A percentile compares a stretch with the other conserved stretches of the same genome.
These are phyloP conservation scores for Resseliella maxima DNA, from an alignment of 2,888 invertebrate genomes.

Conservation along the genomic window DNA sequence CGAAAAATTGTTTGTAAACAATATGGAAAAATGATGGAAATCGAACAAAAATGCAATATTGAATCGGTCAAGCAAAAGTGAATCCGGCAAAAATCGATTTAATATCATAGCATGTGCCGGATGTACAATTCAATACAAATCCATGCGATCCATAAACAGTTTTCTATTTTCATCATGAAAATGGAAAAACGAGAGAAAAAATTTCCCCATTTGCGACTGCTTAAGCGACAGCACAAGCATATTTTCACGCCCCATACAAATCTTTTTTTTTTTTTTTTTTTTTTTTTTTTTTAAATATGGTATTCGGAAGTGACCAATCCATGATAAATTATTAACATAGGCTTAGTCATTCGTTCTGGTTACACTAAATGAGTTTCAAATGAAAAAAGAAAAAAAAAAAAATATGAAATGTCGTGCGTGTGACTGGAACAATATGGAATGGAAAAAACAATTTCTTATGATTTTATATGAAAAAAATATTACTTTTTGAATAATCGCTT, in stretches of 20 bases:
- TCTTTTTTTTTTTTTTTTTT: no score
- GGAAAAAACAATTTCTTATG: no score
- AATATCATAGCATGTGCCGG: background rate
- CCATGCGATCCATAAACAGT: background rate
- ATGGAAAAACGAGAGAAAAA: no score
- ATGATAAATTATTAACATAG: slow-evolving; percentile 35
- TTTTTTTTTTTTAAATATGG: background rate
- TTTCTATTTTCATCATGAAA: background rate
- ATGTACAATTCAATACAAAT: background rate
- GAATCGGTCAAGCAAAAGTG: slow-evolving; percentile 29
- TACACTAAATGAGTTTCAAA: background rate
- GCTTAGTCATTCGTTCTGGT: background rate
- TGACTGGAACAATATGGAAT: no score
- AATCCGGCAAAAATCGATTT: background rate
- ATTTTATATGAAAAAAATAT: background rate
- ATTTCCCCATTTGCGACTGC: background rate
- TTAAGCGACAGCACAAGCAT: background rate
- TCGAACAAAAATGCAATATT: background rate
- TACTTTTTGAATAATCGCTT: slow-evolving; percentile 4
- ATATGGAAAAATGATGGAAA: background rate
- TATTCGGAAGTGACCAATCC: slow-evolving; percentile 45
- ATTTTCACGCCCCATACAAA: slow-evolving; percentile 18
- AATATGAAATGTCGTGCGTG: background rate
- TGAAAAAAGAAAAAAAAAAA: no score
- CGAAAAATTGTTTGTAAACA: background rate